phyloP scores from a whole-genome alignment of 2,888 invertebrate species.

The Pheosia tremula region DNA sequence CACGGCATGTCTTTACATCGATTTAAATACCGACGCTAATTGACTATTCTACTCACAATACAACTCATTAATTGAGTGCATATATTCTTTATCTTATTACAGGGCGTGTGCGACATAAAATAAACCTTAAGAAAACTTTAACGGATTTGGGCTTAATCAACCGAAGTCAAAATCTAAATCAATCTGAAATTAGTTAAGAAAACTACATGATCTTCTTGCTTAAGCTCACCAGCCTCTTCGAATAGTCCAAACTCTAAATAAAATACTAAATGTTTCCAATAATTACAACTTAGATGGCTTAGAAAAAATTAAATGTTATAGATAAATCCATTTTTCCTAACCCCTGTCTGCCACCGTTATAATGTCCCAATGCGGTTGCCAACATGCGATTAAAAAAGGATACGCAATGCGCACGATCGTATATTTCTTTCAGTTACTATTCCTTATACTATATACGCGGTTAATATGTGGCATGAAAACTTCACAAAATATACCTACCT shows the following conservation, averaged over 20 bases:
- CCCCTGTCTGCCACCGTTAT: background rate
- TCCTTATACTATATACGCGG: background rate
- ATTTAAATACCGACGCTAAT: slow-evolving; percentile 8
- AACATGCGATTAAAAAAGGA: slow-evolving; percentile 20
- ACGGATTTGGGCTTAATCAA: background rate
- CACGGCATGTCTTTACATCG: slow-evolving; percentile 17
- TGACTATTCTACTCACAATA: slow-evolving; percentile 6
- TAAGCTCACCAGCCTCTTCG: too few species aligned
- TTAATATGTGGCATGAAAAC: too few species aligned
- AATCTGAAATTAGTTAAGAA: too few species aligned
- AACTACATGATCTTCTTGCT: too few species aligned
- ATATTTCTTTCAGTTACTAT: slow-evolving; percentile 13
- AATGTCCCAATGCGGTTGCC: slow-evolving; percentile 5
- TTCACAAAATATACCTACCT: too few species aligned
- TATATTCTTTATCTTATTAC: background rate
- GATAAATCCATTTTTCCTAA: background rate
- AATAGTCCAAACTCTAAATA: too few species aligned
- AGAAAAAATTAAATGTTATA: background rate
- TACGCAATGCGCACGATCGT: slow-evolving; percentile 33
- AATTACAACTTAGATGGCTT: too few species aligned
- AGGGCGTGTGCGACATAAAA: background rate
- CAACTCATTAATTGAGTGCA: background rate
- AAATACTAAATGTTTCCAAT: too few species aligned
- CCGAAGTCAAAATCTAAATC: too few species aligned
- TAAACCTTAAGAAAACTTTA: background rate